These are phyloP conservation scores for Torymus aiolomorphi DNA, from an alignment of 2,888 invertebrate species.

Conservation along the genomic window DNA sequence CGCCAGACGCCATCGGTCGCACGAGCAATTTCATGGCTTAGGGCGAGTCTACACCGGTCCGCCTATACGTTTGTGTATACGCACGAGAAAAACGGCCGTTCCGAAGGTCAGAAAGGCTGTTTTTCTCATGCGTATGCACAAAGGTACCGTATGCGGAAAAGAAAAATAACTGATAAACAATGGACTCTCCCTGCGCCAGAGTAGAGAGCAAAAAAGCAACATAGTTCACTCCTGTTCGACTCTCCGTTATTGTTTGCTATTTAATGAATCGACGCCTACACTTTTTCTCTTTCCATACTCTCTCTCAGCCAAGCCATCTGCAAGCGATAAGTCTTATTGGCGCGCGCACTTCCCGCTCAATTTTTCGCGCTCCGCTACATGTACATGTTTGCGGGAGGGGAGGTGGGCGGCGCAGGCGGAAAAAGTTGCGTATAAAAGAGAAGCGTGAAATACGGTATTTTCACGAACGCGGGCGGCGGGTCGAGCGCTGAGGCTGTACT, in stretches of 20 bases:
- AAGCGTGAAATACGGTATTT: constrained; percentile 10
- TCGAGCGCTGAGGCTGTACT: neutral
- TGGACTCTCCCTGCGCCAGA: neutral
- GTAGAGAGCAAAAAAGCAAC: neutral
- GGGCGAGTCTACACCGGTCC: neutral
- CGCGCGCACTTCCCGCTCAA: neutral
- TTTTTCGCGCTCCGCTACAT: neutral
- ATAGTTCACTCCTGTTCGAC: neutral
- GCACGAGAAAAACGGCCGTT: too few species aligned
- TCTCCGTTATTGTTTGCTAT: neutral
- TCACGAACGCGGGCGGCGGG: too few species aligned
- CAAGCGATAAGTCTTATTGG: constrained; percentile 11
- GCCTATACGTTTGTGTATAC: too few species aligned
- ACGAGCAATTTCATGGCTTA: constrained; percentile 34
- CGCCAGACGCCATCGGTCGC: constrained; percentile 22
- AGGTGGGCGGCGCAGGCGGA: neutral
- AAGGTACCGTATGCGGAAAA: neutral
- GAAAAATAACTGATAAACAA: constrained; percentile 31
- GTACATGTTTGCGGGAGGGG: too few species aligned
- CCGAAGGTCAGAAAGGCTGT: too few species aligned
- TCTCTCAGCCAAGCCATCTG: too few species aligned
- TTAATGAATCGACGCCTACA: constrained; percentile 9
- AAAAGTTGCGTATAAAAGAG: neutral
- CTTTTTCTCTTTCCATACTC: neutral
- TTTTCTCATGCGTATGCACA: too few species aligned